phyloP scores from a whole-genome alignment of 1,140 invertebrate genomes.

The Maniola jurtina region DNA sequence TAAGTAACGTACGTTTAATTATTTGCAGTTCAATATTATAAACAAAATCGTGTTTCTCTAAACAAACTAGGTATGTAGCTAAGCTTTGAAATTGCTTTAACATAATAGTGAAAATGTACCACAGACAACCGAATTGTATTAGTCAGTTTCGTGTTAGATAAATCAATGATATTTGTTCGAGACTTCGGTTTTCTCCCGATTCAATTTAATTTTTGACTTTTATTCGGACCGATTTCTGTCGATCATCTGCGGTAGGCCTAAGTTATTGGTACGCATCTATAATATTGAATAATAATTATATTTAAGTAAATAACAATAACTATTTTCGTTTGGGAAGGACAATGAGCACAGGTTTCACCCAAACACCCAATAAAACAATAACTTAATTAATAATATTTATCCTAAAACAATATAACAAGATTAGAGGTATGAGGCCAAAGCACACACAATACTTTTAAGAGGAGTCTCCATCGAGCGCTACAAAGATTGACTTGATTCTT shows the following conservation, averaged over 20 bases:
- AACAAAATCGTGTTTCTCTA: slow-evolving; percentile 27
- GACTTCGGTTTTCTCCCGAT: background rate
- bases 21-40: slow-evolving; percentile 20
- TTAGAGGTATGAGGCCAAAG: background rate
- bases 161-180: background rate
- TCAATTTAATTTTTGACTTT: too few relatives aligned
- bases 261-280: background rate
- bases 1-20: slow-evolving; percentile 29
- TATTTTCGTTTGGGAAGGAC: slow-evolving; percentile 14
- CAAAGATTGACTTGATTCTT: too few relatives aligned
- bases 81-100: slow-evolving; percentile 19
- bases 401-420: slow-evolving; percentile 29
- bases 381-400: slow-evolving; percentile 28
- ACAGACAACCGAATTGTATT: background rate
- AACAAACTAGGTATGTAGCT: slow-evolving; percentile 28
- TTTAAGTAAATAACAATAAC: slow-evolving; percentile 15
- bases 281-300: background rate
- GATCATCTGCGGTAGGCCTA: background rate
- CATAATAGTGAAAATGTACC: slow-evolving; percentile 11
- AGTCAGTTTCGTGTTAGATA: background rate
- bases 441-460: slow-evolving; percentile 9
- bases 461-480: too few relatives aligned
- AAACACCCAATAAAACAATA: slow-evolving; percentile 27
- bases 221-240: background rate
- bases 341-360: slow-evolving; percentile 20